Evolutionary conservation across 1,140 invertebrate species (phyloP), one percentile per base, ranked within the genome.

Genomic region (Drosophila sucinea): DNA sequence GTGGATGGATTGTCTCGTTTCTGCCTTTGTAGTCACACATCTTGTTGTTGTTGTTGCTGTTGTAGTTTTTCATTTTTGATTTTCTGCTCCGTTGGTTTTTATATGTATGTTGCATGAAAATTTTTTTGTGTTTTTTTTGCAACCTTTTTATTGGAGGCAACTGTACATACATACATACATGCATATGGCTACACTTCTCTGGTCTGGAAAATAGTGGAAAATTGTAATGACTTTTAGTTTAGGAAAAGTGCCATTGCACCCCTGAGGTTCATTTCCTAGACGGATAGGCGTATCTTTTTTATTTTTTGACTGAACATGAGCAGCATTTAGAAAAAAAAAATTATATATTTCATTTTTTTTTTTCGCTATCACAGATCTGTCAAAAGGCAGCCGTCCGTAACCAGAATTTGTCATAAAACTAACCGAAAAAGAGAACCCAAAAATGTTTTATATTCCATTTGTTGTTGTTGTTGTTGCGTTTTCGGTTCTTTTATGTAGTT

Each of bases 31-130:
- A 64, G 40, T 66, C 70, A 58, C 32, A 60, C 72, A 75, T n/a
- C n/a, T n/a, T n/a, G 69, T 73, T 73, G 40, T 41, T 76, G 72
- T 76, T 76, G 64, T 61, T 75, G 62, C 58, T 41, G 72, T 67
- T 74, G 71, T 74, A 63, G 55, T 71, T 74, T 74, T 74, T 74
- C 70, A 75, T 77, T 77, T 85, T 86, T 86, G 79, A 87, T 89
- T 89, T 89, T 90, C 85, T 89, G 84, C 85, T 90, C 78, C 69
- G 84, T 29, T 89, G 84, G 40, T 17, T 70, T 74, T 74, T 55
- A 69, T 67, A 69, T 71, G 35, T 63, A 62, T 63, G 63, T 73
- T 73, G 70, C 70, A 84, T 64, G 81, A 55, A 75, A 66, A 62
- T 60, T 38, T 56, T 66, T 51, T 40, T 58, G 60, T 17, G 6